Evolutionary conservation across 1,140 invertebrate species (phyloP).

Genomic region (Apis florea): DNA sequence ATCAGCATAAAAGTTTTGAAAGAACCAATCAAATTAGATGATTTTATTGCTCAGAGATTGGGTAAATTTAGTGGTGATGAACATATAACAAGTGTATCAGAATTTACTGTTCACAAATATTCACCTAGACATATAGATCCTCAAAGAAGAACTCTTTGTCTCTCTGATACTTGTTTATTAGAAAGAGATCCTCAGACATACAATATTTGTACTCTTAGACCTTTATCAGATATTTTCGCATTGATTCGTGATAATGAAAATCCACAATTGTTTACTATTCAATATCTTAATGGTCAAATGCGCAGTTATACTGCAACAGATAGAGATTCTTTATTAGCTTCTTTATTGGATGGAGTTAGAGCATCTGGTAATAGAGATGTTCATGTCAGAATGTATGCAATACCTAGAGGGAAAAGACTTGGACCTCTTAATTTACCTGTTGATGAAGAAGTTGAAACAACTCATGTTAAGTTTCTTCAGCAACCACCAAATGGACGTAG

Average conservation of each 20-base stretch:
- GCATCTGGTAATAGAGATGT: conserved; percentile 98
- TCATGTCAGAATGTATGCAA: conserved; percentile 94
- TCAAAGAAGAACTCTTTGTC: conserved; percentile 93
- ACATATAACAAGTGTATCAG: conserved; percentile 93
- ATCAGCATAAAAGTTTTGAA: conserved; percentile 91
- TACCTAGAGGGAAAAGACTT: conserved; percentile 91
- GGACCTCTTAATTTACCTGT: conserved; percentile 93
- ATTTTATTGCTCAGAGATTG: conserved; percentile 92
- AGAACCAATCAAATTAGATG: conserved; percentile 90
- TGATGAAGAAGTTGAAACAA: conserved; percentile 97
- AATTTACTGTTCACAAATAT: conserved; percentile 95
- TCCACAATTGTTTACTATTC: conserved; percentile 96
- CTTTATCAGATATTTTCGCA: conserved; percentile 94
- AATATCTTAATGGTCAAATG: conserved; percentile 95
- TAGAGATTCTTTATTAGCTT: conserved; percentile 96
- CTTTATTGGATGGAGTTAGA: conserved; percentile 96
- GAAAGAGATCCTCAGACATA: conserved; percentile 98
- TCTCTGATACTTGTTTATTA: conserved; percentile 96
- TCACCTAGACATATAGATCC: conserved; percentile 88
- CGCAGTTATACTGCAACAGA: conserved; percentile 93
- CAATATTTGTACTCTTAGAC: conserved; percentile 92
- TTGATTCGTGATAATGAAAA: conserved; percentile 94
- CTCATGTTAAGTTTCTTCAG: conserved; percentile 91
- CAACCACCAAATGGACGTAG: conserved; percentile 84
- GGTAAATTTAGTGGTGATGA: conserved; percentile 93